Base-by-base conservation (phyloP, 2,888 invertebrate species). In the Neoscelio sp. region DNA sequence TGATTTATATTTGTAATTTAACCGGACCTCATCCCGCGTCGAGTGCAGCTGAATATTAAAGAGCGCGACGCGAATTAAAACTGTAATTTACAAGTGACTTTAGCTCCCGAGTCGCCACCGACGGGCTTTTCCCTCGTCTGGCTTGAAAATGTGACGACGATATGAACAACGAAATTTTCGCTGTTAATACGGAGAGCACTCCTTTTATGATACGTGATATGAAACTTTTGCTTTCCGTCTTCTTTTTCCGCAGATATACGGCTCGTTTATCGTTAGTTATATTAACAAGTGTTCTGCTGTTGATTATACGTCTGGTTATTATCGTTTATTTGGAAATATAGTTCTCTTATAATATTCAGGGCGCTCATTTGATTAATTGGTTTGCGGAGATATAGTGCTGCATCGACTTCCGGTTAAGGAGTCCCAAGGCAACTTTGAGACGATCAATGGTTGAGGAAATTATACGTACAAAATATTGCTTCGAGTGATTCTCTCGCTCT, bases 1-100 rank as follows among this genome's bases (percentile, higher is more conserved):
- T 83, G 84, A 84, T 84, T 84, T 83, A 84, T 84, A 83, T 80
- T 73, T 71, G 83, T 80, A 83, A 83, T 84, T 83, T 83, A 80
- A 54, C 83, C 65, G 81, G 82, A 80, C 82, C 70, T 81, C 70
- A 74, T 70, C 75, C 77, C 74, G 60, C 56, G 70, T 67, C 67
- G 71, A 46, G 35, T 20, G 74, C 64, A 52, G 68, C 68, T 79
- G 82, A 81, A 82, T 84, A 83, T 82, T 82, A 82, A 83, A 83
- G 80, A 81, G 80, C 76, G 76, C 76, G 70, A 76, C 80, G 76
- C 81, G 75, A 82, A 82, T 81, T 82, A 82, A 83, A 82, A 82
- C 83, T 78, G 80, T 81, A 82, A 78, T 80, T 83, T 82, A 80
- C 78, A 77, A 75, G 77, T 71, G 62, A 77, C 75, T 79, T 75